Evolutionary conservation across 2,888 invertebrate species (phyloP).

Genomic region (Branchellion lobata): DNA sequence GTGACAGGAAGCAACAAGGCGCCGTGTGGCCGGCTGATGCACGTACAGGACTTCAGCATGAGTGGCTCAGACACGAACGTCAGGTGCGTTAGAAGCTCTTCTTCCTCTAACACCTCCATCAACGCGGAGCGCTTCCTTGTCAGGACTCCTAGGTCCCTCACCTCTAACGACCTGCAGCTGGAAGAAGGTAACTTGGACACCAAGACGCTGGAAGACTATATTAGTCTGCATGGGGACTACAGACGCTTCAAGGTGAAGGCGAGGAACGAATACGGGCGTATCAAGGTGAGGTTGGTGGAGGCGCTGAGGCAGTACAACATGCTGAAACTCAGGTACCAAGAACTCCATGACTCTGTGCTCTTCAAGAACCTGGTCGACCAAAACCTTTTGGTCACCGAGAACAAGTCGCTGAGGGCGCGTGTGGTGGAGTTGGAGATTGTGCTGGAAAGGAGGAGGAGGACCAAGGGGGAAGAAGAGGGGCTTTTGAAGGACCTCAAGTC

Average conservation of each 20-base stretch:
- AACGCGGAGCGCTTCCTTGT: constrained; percentile 36
- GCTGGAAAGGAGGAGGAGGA: constrained; percentile 3
- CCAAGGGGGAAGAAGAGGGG: not conserved
- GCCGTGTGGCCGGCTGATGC: not conserved
- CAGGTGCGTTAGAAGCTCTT: not conserved
- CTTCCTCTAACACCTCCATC: constrained; percentile 3
- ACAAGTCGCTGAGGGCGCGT: constrained; percentile 28
- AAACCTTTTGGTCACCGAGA: constrained; percentile 39
- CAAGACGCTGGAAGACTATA: constrained; percentile 32
- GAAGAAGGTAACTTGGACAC: not conserved
- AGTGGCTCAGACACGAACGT: not conserved
- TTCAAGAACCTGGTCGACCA: constrained; percentile 26
- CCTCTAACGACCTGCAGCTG: constrained; percentile 23
- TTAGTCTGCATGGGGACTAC: constrained; percentile 37
- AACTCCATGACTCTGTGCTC: constrained; percentile 21
- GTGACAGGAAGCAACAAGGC: not conserved
- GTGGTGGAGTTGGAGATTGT: constrained; percentile 33
- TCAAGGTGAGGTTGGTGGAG: constrained; percentile 41
- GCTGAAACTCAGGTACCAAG: constrained; percentile 31
- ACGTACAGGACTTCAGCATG: constrained; percentile 15
- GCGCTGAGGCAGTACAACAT: constrained; percentile 42
- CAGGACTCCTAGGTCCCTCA: constrained; percentile 29
- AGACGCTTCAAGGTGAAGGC: constrained; percentile 42
- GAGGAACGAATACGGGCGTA: constrained; percentile 37
- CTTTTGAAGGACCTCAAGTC: not conserved